Conservation (phyloP, 2,888 invertebrate species). For the Agonopterix heracliana region DNA sequence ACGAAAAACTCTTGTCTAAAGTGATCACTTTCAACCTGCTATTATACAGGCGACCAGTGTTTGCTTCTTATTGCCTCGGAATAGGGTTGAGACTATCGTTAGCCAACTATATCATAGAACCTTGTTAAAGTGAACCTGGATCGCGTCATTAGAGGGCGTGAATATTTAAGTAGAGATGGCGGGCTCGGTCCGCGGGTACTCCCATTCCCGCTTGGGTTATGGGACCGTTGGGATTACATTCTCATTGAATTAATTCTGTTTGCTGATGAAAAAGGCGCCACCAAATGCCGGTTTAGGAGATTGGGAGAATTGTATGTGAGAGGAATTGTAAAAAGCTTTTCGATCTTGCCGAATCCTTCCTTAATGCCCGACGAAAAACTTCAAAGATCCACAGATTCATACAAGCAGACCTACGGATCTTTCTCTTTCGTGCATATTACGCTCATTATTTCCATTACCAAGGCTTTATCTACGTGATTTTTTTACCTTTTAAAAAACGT, state of each 20-base stretch:
- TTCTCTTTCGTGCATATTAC: no score
- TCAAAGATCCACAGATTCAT: no score
- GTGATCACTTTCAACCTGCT: slow-evolving; percentile 12
- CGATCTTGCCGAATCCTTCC: neutral
- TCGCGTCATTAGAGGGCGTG: slow-evolving; percentile 69
- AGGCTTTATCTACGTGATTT: neutral
- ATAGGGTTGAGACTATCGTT: slow-evolving; percentile 24
- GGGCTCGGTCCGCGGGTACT: slow-evolving; percentile 44
- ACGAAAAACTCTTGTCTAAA: slow-evolving; percentile 12
- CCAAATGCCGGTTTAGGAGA: slow-evolving; percentile 30
- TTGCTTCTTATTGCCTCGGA: slow-evolving; percentile 1
- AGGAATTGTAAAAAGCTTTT: slow-evolving; percentile 1
- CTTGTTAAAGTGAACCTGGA: slow-evolving; percentile 50
- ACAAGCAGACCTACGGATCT: no score
- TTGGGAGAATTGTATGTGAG: slow-evolving; percentile 25
- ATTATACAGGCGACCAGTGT: neutral
- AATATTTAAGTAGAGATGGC: slow-evolving; percentile 66
- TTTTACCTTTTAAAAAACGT: neutral
- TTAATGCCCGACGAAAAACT: no score
- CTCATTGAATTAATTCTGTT: slow-evolving; percentile 61
- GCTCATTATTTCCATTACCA: neutral
- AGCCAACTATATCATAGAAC: slow-evolving; percentile 36
- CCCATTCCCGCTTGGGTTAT: slow-evolving; percentile 47
- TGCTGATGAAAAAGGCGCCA: slow-evolving; percentile 48
- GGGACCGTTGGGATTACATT: slow-evolving; percentile 57